Base-by-base conservation (phyloP, 1,140 invertebrate species). In the Goniozus legneri region DNA sequence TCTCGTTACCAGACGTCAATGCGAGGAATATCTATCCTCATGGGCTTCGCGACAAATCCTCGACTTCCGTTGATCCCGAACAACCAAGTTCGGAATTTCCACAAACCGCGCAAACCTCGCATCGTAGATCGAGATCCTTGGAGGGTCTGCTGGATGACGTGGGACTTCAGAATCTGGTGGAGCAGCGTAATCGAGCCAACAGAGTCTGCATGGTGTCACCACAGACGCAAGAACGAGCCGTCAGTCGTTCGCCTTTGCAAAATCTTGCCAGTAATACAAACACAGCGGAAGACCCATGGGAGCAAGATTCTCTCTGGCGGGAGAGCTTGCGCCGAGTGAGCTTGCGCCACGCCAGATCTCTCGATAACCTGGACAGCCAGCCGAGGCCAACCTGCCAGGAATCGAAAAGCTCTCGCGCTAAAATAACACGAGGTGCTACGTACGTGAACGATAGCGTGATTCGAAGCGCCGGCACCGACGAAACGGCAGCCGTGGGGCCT, bases 301-400 rank as follows among this genome's bases (percentile, higher is more conserved):
- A 91, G 64, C 88, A 91, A 69, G 88, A 92, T 67, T 71, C 80
- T 4, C 72, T 90, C 1, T 91, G 89, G 88, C 77, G 86, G 40
- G 88, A 91, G 60, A 88, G 84, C 58, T 72, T 91, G 13, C 77
- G 88, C 24, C 79, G 85, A 48, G 87, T 88, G 1, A 89, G 87
- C 50, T 80, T 91, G 50, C 75, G 88, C 39, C 88, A 91, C 65
- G 88, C 88, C 1, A 79, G 87, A 35, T 90, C 87, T 0, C 73
- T 91, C 64, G 88, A 91, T 58, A 86, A 90, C 67, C 75, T 91
- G 24, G 87, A 90, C 63, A 77, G 76, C 35, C 50, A 56, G 0
- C 41, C 49, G 2, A 44, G 55, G 14, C 36, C 63, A 18, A 8
- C 1, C 3, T 16, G 7, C 2, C n/a, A 27, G 0, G 51, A 64